These are phyloP conservation scores for Sardina pilchardus DNA, from an alignment of 2,113 vertebrate species.

Conservation along the genomic window DNA sequence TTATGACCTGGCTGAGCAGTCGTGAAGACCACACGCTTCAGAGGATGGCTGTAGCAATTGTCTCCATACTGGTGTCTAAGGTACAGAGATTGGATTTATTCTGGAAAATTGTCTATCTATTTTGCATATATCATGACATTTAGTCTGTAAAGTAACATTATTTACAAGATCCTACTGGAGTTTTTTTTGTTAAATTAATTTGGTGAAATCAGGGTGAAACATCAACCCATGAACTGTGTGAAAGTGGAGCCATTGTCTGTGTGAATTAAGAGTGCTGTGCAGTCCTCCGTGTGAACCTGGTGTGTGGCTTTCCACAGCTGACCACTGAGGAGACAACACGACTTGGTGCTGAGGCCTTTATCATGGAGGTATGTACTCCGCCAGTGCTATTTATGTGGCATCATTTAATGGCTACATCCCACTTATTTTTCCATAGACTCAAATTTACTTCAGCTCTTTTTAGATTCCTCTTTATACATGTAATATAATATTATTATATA, in stretches of 20 bases:
- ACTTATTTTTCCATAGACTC: not conserved
- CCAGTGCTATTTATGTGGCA: not conserved
- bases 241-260: not conserved
- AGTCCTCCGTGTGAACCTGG: not conserved
- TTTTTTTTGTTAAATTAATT: not conserved
- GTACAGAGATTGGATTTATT: slow-evolving; percentile 61
- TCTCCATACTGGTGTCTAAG: slow-evolving; percentile 91
- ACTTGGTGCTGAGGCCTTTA: slow-evolving; percentile 84
- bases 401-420: too few relatives aligned
- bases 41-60: slow-evolving; percentile 90
- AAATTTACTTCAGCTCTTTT: not conserved
- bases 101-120: not conserved
- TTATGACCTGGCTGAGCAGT: slow-evolving; percentile 91
- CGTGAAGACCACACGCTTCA: slow-evolving; percentile 89
- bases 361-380: slow-evolving; percentile 79
- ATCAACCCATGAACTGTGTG: not conserved
- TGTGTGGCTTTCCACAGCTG: slow-evolving; percentile 71
- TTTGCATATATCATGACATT: not conserved
- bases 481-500: too few relatives aligned
- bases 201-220: not conserved
- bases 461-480: not conserved
- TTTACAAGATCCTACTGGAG: too few relatives aligned
- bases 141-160: too few relatives aligned
- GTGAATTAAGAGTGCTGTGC: not conserved
- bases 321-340: slow-evolving; percentile 85